phyloP scores from a whole-genome alignment of 1,140 invertebrate species.

The Oscheius sp. region DNA sequence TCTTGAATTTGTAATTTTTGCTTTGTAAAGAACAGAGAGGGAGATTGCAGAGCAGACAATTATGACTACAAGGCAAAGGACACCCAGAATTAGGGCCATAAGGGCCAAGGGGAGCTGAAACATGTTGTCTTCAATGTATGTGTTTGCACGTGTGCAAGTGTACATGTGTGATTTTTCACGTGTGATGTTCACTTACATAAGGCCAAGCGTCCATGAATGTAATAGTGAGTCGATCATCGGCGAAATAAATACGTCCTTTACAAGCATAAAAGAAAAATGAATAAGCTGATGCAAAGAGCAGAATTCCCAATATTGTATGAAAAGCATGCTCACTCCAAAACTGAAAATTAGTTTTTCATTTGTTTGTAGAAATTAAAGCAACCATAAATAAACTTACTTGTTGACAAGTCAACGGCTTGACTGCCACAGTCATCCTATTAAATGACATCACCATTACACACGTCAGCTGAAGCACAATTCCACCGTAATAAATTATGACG shows the following conservation, averaged over 20 bases:
- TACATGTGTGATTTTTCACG: not conserved
- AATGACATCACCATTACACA: too few relatives aligned
- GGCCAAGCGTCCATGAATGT: not conserved
- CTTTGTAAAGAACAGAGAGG: not conserved
- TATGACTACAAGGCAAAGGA: not conserved
- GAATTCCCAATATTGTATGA: not conserved
- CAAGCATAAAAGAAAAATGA: not conserved
- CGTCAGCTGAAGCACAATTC: too few relatives aligned
- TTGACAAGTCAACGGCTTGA: too few relatives aligned
- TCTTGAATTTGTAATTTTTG: not conserved
- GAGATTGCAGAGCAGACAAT: not conserved
- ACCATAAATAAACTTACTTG: too few relatives aligned
- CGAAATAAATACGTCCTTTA: not conserved
- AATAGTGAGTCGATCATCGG: not conserved
- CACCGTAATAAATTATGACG: too few relatives aligned
- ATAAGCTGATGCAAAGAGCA: not conserved
- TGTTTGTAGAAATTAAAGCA: too few relatives aligned
- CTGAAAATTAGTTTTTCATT: too few relatives aligned
- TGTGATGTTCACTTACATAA: not conserved
- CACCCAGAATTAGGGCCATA: not conserved
- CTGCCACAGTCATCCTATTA: too few relatives aligned
- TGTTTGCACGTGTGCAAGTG: too few relatives aligned
- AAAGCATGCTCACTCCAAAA: too few relatives aligned
- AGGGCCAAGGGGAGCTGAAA: not conserved
- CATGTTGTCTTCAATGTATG: too few relatives aligned